Evolutionary conservation across 2,888 invertebrate genomes (phyloP), one percentile per base, ranked within the genome.

Genomic region (Thera obeliscata): DNA sequence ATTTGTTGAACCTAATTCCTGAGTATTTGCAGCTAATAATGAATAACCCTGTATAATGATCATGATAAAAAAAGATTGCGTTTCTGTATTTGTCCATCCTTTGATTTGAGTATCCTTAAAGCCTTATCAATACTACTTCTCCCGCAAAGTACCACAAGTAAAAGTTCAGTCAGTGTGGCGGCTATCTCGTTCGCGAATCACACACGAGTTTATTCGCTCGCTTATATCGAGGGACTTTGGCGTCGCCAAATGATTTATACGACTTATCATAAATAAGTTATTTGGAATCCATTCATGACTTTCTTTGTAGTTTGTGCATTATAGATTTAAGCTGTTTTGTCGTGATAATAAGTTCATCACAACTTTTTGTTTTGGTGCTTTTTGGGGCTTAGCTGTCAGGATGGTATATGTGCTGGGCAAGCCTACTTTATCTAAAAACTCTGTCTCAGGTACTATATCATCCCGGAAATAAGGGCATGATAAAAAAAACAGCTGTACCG

Each of bases 251-350:
- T 93, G 92, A 93, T 93, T 92, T 93, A 93, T 93, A 88, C 82
- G 85, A 87, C 89, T 92, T 92, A 91, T 92, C 90, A 91, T 93
- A 93, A 93, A 93, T 92, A 93, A 90, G 83, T 91, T 91, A 91
- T 88, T 85, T 82, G 79, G 83, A 86, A 81, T 87, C 85, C 84
- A 87, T 87, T 88, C 84, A 76, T 81, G 83, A 90, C 89, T 89
- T 87, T 89, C 86, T 81, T 79, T 74, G 62, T 70, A 69, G 74
- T 50, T 22, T 22, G 38, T 52, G 2, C 36, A 22, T 41, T 5
- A 4, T 2, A 54, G 0, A 12, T 56, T 56, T n/a, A 38, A 56
- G 56, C 56, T 38, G 11, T 12, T 38, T 56, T 56, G 36, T 41
- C 6, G n/a, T 55, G 55, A 33, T 33, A 52, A 33, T 33, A 52